Base-by-base conservation (phyloP, 2,797 vertebrate species). In the Arrhamphus sclerolepis region DNA sequence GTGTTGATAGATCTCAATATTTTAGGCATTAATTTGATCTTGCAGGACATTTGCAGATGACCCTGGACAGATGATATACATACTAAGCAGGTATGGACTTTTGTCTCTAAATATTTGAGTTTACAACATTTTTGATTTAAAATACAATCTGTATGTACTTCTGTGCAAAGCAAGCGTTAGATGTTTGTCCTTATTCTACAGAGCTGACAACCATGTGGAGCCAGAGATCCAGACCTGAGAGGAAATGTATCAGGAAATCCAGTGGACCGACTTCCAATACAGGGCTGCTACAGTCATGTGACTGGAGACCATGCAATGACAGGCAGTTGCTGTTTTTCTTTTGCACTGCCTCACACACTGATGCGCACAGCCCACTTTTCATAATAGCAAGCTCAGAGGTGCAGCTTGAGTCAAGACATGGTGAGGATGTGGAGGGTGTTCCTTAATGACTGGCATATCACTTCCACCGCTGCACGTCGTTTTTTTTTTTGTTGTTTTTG, bases 61-160 rank as follows among this genome's bases (percentile, higher is more conserved):
- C 66, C 91, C 92, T n/a, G 89, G 89, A 42, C 90, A 92, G 69
- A 88, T 92, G 67, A 85, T 93, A 46, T 92, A 93, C 78, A 88
- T 90, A 79, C 62, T 94, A 67, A 92, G 88, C 80, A 92, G 92
- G 92, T 92, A 77, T 66, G 71, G 64, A 19, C 20, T 41, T 18
- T 42, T 55, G 4, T n/a, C 11, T 31, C 5, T 24, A 1, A 16
- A 42, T 3, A 8, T 22, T 11, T 40, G 0, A 43, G 4, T 31
- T 44, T 48, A 11, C 18, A 22, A 14, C 6, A 16, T 40, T 39
- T 29, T 14, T 0, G 44, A 21, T 18, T 44, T 42, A 0, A 48
- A 59, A 38, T 41, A 20, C 3, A 13, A 62, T 0, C 9, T 31
- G 1, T 18, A 1, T 43, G 28, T 50, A 7, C 41, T 16, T 46